Evolutionary conservation across 1,140 invertebrate genomes (phyloP), one percentile per base, ranked within the genome.

Genomic region (Penaeus vannamei): DNA sequence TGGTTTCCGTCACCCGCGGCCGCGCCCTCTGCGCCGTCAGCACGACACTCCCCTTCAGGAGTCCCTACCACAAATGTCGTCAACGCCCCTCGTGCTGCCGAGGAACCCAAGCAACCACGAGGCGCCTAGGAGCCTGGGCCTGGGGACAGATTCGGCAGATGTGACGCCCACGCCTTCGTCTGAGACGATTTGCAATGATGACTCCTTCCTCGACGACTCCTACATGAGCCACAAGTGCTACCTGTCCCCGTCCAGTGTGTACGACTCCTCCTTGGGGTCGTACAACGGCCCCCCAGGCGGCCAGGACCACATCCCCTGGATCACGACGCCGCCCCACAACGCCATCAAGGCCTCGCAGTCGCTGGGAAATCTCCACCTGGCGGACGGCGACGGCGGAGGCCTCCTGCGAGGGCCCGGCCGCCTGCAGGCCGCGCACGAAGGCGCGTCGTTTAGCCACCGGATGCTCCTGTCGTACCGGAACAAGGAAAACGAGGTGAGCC

Each of bases 141-240:
- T 12, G 53, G 53, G 53, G 53, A 53, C 53, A 1, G 53, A 53
- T 12, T 53, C 53, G 53, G 53, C 53, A 53, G 46, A 29, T 26
- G 23, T 60, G 59, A 83, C 81, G 66, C 61, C 81, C n/a, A 76
- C 69, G 69, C 69, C 69, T 23, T 32, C 36, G 0, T 26, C 23
- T 10, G 36, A 36, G 17, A 19, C 69, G 19, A 76, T 85, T 2
- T 77, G 60, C 53, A 36, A 80, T 36, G 53, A 36, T 17, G 76
- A 79, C 7, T 86, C 85, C 29, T 80, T n/a, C 14, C 1, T 80
- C 32, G 85, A 86, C 85, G 72, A 80, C 26, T 86, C 85, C 10
- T 86, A 86, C 76, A 86, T 76, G 19, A 86, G 85, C 60, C 85
- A 86, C 85, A 86, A 61, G 29, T 79, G 85, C 32, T 86, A 86